Base-by-base conservation (phyloP, 2,797 vertebrate species). In the Limnodromus scolopaceus region DNA sequence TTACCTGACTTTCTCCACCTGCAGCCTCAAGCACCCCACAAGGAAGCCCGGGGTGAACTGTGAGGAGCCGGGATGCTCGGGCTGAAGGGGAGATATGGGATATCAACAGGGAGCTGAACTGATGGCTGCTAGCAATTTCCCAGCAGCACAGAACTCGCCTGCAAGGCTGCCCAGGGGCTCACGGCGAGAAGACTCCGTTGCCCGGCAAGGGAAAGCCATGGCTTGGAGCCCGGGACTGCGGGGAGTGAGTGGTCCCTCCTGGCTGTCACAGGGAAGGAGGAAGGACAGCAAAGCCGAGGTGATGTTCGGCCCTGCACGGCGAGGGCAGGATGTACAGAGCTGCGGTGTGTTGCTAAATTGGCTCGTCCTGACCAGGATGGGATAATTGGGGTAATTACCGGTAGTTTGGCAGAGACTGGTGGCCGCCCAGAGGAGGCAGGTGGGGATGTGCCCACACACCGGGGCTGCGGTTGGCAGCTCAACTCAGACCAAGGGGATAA, bases 211-310 rank as follows among this genome's bases (percentile, higher is more conserved):
- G 43, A 51, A 49, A 28, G 18, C 46, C 72, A 10, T 0, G 5
- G 46, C 63, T 16, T 9, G 64, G 63, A 27, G 54, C n/a, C 14
- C 1, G 28, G 6, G 12, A 4, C 9, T 9, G 72, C 38, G 4
- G 45, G 11, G 45, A 36, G 17, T 2, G 3, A 22, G 27, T 0
- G 10, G 45, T 16, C 41, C 1, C 49, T 15, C 6, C 30, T 7
- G 60, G 13, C 36, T 41, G 39, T 41, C 43, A 8, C 22, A 5
- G n/a, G n/a, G 63, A 12, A 36, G 45, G 70, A 20, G 51, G 20
- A 16, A 41, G 2, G 8, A 11, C 19, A 10, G 54, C 45, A 22
- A 30, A 58, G 45, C 53, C 4, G 16, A 22, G 63, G 63, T 4
- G 45, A 66, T 9, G 30, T 4, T 30, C 8, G 3, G 36, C 45